phyloP scores from a whole-genome alignment of 2,888 invertebrate genomes.

The Cyaniris semiargus region DNA sequence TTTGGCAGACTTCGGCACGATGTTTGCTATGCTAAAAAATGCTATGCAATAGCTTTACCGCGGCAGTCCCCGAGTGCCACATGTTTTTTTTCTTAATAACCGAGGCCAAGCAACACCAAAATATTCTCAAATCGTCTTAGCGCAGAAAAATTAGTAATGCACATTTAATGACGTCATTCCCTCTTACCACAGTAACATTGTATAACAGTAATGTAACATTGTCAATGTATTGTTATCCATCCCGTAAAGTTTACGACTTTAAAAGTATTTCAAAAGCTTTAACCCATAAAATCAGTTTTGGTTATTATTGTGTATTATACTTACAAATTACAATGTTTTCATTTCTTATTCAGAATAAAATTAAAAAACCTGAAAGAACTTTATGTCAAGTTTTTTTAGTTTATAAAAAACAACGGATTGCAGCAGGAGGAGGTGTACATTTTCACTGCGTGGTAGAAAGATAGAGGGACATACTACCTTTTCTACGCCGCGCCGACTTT shows the following conservation, averaged over 20 bases:
- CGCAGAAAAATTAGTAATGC: background rate
- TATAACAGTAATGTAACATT: conserved; percentile 9
- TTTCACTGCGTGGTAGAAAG: too few relatives aligned
- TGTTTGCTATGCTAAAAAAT: too few relatives aligned
- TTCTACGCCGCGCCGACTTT: too few relatives aligned
- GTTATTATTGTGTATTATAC: conserved; percentile 3
- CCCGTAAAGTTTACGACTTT: background rate
- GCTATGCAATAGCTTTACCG: too few relatives aligned
- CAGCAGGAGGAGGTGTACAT: too few relatives aligned
- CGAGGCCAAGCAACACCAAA: too few relatives aligned
- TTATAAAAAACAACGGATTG: too few relatives aligned
- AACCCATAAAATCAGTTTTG: conserved; percentile 13
- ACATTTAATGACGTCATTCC: background rate
- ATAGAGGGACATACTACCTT: too few relatives aligned
- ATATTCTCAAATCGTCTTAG: background rate
- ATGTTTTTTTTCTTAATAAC: too few relatives aligned
- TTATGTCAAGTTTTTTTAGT: background rate
- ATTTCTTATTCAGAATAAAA: background rate
- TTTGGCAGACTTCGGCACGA: too few relatives aligned
- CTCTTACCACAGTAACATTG: conserved; percentile 14
- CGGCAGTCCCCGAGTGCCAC: too few relatives aligned
- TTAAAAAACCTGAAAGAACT: background rate
- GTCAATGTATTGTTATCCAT: conserved; percentile 4
- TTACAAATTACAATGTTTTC: conserved; percentile 3
- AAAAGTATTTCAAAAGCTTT: conserved; percentile 11